These are phyloP conservation scores for Sarcophaga carnaria DNA, from an alignment of 2,888 invertebrate species.

Conservation along the genomic window DNA sequence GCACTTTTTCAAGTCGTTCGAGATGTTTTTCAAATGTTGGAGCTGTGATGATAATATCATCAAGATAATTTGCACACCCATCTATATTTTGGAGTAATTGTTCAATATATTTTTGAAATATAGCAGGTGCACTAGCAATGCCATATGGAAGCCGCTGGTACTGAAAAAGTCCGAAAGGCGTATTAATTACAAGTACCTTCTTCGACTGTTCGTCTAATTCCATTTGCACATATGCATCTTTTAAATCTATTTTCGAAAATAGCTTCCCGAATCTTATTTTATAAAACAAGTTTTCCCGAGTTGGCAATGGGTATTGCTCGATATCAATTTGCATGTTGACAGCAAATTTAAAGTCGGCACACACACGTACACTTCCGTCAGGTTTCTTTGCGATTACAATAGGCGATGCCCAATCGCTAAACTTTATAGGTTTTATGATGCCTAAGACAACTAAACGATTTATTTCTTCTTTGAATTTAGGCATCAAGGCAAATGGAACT, in stretches of 20 bases:
- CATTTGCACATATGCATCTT: constrained; percentile 58
- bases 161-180: constrained; percentile 60
- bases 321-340: constrained; percentile 54
- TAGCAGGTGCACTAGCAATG: constrained; percentile 47
- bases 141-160: constrained; percentile 37
- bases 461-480: constrained; percentile 64
- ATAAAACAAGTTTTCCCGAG: constrained; percentile 53
- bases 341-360: constrained; percentile 66
- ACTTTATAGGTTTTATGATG: constrained; percentile 45
- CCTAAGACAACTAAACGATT: constrained; percentile 56
- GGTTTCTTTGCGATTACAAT: constrained; percentile 47
- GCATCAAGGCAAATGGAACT: constrained; percentile 69
- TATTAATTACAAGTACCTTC: constrained; percentile 49
- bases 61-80: constrained; percentile 63
- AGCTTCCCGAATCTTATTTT: constrained; percentile 35
- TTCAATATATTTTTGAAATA: constrained; percentile 32
- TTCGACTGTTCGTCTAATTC: constrained; percentile 52
- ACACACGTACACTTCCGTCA: constrained; percentile 71
- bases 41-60: constrained; percentile 62
- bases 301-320: constrained; percentile 57
- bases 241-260: constrained; percentile 61
- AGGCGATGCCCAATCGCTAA: constrained; percentile 68
- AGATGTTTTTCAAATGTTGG: constrained; percentile 4
- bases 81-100: constrained; percentile 52
- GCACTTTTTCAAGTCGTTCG: background rate